Evolutionary conservation across 2,888 invertebrate genomes (phyloP), one percentile per base, ranked within the genome.

Genomic region (Bibio marci): DNA sequence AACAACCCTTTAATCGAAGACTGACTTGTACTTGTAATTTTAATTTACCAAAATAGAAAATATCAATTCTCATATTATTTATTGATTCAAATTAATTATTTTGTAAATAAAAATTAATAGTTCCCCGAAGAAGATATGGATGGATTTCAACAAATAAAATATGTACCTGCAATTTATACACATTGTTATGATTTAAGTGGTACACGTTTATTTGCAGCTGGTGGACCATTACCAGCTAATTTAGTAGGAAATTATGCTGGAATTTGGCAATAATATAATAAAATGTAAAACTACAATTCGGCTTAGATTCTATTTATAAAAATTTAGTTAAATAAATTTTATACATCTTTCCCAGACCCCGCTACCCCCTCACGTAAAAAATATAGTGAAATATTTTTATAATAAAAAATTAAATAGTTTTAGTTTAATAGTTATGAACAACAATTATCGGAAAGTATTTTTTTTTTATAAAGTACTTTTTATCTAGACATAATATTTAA

Each of bases 101-200:
- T n/a, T n/a, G n/a, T n/a, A 18, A 27, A 26, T 30, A 11, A 33
- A 41, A 38, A 31, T 47, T 57, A 55, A 17, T 56, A 86, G 86
- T 85, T 81, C 62, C 83, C 85, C 0, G 87, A 87, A 57, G 85
- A 85, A 49, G 83, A 78, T 48, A 73, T 80, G 45, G 85, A 87
- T 48, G 82, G 82, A 4, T 76, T 80, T 52, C 82, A 82, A 63
- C 80, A 80, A 50, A 76, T 81, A 41, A 83, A 86, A 62, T 88
- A 92, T 61, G 80, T 82, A 43, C 81, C 91, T 25, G 94, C 94
- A 14, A 88, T 95, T 52, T 95, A 94, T 63, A 92, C 94, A 3
- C 94, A 95, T 58, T 90, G 90, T 62, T 94, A 92, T 59, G 92
- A 95, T 61, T 74, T 78, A 48, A 85, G 82, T 46, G 90, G 92